Conservation (phyloP, 2,113 vertebrate genomes). For the Gasterosteus nipponicus region DNA sequence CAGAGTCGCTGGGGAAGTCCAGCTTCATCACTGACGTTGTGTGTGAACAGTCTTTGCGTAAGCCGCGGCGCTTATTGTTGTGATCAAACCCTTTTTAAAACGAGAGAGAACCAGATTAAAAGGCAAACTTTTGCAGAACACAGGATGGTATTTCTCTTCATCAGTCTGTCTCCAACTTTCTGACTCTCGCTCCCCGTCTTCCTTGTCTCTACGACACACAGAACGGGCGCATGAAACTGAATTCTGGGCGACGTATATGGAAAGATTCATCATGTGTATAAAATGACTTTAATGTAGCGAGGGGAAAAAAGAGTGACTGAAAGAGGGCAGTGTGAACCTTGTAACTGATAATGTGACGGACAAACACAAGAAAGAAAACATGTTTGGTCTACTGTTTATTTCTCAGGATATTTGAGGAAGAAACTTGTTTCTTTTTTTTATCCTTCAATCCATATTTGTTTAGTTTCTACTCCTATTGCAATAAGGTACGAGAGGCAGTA, state of each 20-base stretch:
- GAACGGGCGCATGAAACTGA: conserved; percentile 19
- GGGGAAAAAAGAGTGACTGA: neutral
- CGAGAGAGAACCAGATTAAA: conserved; percentile 32
- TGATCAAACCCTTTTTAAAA: conserved; percentile 43
- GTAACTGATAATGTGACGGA: conserved; percentile 1
- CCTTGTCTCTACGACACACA: conserved; percentile 6
- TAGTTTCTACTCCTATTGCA: too few species aligned
- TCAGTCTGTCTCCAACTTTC: conserved; percentile 1
- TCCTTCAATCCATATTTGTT: too few species aligned
- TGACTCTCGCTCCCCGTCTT: neutral
- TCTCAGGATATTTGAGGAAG: neutral
- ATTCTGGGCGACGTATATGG: conserved; percentile 23
- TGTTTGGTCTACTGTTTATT: neutral
- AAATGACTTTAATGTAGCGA: conserved; percentile 4
- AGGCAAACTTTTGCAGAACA: neutral
- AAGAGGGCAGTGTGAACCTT: conserved; percentile 2
- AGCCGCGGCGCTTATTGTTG: conserved; percentile 11
- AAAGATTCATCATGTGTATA: conserved; percentile 34
- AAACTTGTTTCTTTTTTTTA: neutral
- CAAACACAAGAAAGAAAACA: neutral
- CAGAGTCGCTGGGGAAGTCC: conserved; percentile 25
- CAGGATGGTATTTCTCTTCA: neutral
- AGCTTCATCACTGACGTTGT: conserved; percentile 16
- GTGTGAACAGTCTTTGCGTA: conserved; percentile 22
- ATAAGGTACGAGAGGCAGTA: too few species aligned